Evolutionary conservation across 2,888 invertebrate species (phyloP), one percentile per base, ranked within the genome.

Genomic region (Nowickia ferox): DNA sequence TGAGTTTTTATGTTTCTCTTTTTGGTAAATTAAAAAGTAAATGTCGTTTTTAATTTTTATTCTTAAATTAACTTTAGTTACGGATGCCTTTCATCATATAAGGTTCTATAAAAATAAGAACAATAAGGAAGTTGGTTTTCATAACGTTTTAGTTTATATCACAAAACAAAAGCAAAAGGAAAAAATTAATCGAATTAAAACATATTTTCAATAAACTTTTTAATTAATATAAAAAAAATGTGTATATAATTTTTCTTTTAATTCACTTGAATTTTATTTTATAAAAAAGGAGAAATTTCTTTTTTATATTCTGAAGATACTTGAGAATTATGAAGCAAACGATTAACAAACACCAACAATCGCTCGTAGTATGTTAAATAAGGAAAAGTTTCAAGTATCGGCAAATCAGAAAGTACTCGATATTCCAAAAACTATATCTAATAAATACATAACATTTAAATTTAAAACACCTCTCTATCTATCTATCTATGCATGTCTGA

Each of bases 1-100:
- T 87, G 84, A 68, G 81, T 87, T 78, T 79, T 80, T 74, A 75
- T 81, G 84, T 84, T 80, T 86, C 48, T 84, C 63, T 76, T 69
- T 63, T 82, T 71, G 68, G 57, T 77, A 77, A 76, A 71, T 71
- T 74, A 44, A 69, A 84, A 79, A 79, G 68, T 74, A 74, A 81
- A 66, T 81, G 48, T 69, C 44, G 55, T 87, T 71, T 89, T 89
- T 89, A 87, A 89, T 89, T 90, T 90, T 90, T 75, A 81, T 74
- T 90, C 89, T 89, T 90, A 88, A 89, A 82, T 88, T 88, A 88
- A 87, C 74, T 83, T 78, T 81, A 84, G 84, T 82, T 82, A 61
- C 59, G 68, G 72, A 46, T 46, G 46, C n/a, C 72, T 65, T 59
- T 61, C 66, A 44, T 71, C 69, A 44, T 42, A 19, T 48, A 55